Evolutionary conservation across 2,797 vertebrate genomes (phyloP).

Genomic region (Naso thynnoides): DNA sequence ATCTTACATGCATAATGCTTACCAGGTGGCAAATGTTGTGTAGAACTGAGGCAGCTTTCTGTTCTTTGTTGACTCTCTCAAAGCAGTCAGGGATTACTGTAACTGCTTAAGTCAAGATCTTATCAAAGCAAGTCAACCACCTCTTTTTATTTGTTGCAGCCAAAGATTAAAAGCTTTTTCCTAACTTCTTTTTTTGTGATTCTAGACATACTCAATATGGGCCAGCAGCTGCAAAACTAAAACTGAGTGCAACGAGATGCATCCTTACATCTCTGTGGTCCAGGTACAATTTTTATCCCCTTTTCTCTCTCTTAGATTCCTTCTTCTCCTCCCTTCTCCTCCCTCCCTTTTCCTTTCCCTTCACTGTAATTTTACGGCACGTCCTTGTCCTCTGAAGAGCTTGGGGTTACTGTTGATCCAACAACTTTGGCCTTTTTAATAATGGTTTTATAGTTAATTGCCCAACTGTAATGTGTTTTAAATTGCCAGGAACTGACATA

Average conservation of each 20-base stretch:
- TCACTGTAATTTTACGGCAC: neutral
- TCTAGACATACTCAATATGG: constrained; percentile 96
- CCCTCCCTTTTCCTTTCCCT: neutral
- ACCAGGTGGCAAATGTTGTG: neutral
- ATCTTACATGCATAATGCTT: neutral
- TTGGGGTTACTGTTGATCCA: neutral
- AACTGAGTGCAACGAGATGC: constrained; percentile 95
- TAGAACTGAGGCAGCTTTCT: neutral
- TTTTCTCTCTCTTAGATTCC: neutral
- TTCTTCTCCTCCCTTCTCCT: too few relatives aligned
- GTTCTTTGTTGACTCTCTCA: neutral
- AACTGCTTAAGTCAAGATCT: neutral
- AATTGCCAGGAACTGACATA: neutral
- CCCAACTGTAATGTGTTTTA: neutral
- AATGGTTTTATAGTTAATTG: neutral
- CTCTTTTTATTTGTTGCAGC: neutral
- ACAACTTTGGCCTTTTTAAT: neutral
- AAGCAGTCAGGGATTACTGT: constrained; percentile 1
- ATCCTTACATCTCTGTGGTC: constrained; percentile 95
- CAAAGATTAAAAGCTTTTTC: neutral
- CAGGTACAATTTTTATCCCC: constrained; percentile 85
- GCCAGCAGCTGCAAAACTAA: constrained; percentile 98
- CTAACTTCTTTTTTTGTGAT: constrained; percentile 6
- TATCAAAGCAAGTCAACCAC: neutral
- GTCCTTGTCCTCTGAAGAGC: neutral